phyloP scores from a whole-genome alignment of 2,113 vertebrate genomes.

The Pelecanus crispus region DNA sequence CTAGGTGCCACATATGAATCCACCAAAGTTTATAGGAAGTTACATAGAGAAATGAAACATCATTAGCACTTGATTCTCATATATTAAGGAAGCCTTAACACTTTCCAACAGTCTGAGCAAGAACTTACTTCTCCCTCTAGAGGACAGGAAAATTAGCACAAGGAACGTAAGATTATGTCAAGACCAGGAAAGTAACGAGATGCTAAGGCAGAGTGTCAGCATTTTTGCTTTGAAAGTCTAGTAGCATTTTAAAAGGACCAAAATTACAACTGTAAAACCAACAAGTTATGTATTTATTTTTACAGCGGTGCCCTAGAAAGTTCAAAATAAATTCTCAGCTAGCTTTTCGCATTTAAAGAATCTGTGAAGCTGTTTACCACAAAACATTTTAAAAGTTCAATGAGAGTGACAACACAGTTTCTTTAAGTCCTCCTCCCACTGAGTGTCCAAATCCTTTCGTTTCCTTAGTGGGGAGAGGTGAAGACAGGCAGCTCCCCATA shows the following conservation, averaged over 20 bases:
- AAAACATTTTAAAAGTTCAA: not conserved
- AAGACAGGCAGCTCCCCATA: not conserved
- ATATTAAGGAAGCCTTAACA: not conserved
- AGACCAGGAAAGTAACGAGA: not conserved
- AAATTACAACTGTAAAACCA: not conserved
- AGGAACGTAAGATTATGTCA: not conserved
- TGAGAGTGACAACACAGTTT: not conserved
- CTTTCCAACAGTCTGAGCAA: not conserved
- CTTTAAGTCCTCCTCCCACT: not conserved
- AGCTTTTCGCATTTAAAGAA: not conserved
- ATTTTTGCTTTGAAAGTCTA: not conserved
- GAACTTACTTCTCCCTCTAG: slow-evolving; percentile 53
- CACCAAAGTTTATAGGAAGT: not conserved
- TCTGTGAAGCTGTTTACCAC: not conserved
- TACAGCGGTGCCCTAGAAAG: not conserved
- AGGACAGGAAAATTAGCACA: not conserved
- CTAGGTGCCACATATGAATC: not conserved
- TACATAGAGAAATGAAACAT: not conserved
- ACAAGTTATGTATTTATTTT: not conserved
- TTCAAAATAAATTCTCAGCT: not conserved
- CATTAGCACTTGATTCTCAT: not conserved
- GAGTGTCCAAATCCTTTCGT: not conserved
- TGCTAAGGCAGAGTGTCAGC: not conserved
- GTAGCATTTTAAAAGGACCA: not conserved
- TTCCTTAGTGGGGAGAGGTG: not conserved